Evolutionary conservation across 2,888 invertebrate species (phyloP).

Genomic region (Cephus sareptanus): DNA sequence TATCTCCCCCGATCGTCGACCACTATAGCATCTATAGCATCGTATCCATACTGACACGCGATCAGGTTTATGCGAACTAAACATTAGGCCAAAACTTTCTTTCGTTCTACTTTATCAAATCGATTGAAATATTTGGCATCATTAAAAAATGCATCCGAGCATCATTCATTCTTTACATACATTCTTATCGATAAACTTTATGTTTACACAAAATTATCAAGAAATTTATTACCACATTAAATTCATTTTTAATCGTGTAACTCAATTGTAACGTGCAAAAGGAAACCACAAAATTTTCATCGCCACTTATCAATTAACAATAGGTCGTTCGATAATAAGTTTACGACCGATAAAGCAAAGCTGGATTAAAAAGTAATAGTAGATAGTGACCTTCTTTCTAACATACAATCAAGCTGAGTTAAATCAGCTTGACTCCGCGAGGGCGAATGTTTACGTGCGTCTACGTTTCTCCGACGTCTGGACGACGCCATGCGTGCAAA

Average conservation of each 20-base stretch:
- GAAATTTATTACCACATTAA: not conserved
- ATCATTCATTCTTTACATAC: not conserved
- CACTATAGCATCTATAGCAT: slow-evolving; percentile 39
- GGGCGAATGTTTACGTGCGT: not conserved
- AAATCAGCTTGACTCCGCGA: not conserved
- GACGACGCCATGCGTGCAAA: not conserved
- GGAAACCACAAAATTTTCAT: not conserved
- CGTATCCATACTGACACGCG: slow-evolving; percentile 1
- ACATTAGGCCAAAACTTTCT: not conserved
- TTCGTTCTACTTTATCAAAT: not conserved
- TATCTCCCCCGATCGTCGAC: slow-evolving; percentile 55
- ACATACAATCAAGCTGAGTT: not conserved
- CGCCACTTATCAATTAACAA: not conserved
- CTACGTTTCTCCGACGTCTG: not conserved
- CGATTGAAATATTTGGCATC: not conserved
- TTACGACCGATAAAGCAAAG: not conserved
- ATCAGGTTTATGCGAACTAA: not conserved
- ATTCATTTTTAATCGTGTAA: not conserved
- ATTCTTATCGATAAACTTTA: not conserved
- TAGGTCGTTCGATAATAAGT: not conserved
- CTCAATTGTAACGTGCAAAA: not conserved
- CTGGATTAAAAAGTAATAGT: not conserved
- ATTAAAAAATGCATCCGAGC: not conserved
- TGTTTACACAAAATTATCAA: not conserved
- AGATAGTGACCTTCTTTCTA: not conserved